phyloP scores from a whole-genome alignment of 2,888 invertebrate species.

The Ochlodes sylvanus region DNA sequence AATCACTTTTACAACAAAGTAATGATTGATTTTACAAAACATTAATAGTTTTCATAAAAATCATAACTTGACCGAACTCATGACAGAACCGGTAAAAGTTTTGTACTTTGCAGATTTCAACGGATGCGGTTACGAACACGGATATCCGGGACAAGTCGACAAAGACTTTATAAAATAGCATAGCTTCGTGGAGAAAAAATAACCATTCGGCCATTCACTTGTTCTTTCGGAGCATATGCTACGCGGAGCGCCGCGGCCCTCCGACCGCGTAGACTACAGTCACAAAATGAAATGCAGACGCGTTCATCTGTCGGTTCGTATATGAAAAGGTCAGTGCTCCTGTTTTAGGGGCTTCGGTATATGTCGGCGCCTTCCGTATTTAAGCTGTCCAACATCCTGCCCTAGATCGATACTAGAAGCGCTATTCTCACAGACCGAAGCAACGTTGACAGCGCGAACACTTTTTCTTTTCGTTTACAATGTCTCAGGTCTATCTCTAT shows the following conservation, averaged over 20 bases:
- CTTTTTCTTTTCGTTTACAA: background rate
- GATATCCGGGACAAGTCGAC: slow-evolving; percentile 7
- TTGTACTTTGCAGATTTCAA: slow-evolving; percentile 2
- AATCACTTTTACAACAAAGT: no score
- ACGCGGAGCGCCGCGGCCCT: slow-evolving; percentile 16
- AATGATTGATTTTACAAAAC: no score
- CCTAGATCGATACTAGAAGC: slow-evolving; percentile 21
- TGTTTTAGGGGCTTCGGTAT: slow-evolving; percentile 57
- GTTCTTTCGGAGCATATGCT: slow-evolving; percentile 57
- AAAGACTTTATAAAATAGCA: slow-evolving; percentile 15
- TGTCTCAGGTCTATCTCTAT: background rate
- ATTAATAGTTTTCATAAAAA: no score
- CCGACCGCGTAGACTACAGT: slow-evolving; percentile 49
- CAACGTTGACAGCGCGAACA: background rate
- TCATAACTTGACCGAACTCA: no score
- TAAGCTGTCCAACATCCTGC: slow-evolving; percentile 9
- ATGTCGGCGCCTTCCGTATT: slow-evolving; percentile 37
- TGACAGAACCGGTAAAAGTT: background rate
- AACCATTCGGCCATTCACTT: slow-evolving; percentile 62
- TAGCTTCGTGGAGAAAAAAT: slow-evolving; percentile 53
- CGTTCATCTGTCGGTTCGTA: slow-evolving; percentile 69
- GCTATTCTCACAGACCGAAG: background rate
- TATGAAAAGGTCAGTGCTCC: slow-evolving; percentile 73
- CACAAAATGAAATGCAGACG: slow-evolving; percentile 76
- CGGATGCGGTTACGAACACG: slow-evolving; percentile 7